Evolutionary conservation across 2,113 vertebrate species (phyloP).

Genomic region (Vanacampus margaritifer): DNA sequence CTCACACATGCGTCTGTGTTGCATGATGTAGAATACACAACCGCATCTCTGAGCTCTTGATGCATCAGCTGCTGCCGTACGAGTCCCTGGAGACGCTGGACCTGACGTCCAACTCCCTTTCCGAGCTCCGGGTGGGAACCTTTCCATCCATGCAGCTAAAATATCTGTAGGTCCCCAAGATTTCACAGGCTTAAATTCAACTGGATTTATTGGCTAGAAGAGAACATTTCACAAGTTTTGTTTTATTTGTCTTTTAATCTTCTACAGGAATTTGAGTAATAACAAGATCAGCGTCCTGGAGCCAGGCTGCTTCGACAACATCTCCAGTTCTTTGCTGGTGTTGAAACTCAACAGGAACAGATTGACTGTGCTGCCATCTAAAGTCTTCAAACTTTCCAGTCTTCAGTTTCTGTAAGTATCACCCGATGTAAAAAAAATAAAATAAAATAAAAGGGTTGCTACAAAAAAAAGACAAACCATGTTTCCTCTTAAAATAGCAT

Average conservation of each 20-base stretch:
- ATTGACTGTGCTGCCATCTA: constrained; percentile 83
- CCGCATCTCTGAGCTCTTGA: constrained; percentile 63
- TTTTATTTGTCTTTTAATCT: not conserved
- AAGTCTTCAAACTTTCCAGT: constrained; percentile 88
- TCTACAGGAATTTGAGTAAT: constrained; percentile 88
- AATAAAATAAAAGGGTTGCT: not conserved
- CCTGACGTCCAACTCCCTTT: constrained; percentile 70
- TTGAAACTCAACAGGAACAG: constrained; percentile 93
- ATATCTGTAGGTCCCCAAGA: constrained; percentile 61
- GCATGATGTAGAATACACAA: constrained; percentile 63
- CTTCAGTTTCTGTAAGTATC: constrained; percentile 91
- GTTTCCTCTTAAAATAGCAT: not conserved
- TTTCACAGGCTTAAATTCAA: not conserved
- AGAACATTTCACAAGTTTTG: not conserved
- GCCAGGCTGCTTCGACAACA: constrained; percentile 93
- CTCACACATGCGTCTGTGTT: constrained; percentile 3
- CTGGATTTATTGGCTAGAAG: not conserved
- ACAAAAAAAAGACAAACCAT: not conserved
- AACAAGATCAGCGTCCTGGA: constrained; percentile 90
- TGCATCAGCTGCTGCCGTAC: constrained; percentile 64
- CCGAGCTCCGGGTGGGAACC: constrained; percentile 65
- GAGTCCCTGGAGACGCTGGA: constrained; percentile 67
- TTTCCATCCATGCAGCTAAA: constrained; percentile 72
- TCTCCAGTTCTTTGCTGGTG: constrained; percentile 87
- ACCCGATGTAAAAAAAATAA: not conserved